phyloP scores from a whole-genome alignment of 2,888 invertebrate species.

The Cartodere bifasciata region DNA sequence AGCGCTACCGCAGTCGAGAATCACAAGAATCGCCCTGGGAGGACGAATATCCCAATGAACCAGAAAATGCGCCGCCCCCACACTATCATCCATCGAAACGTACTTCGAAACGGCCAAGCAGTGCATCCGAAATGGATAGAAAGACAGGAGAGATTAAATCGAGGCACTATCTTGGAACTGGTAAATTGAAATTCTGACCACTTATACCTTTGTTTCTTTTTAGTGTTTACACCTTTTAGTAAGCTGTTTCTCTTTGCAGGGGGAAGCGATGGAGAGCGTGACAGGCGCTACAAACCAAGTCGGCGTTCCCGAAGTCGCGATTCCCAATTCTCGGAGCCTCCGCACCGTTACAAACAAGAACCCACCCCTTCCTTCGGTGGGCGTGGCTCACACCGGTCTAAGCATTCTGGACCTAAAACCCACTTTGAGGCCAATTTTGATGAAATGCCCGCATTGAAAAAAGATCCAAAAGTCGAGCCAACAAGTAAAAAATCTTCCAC shows the following conservation, averaged over 20 bases:
- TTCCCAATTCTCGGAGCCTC: slow-evolving; percentile 30
- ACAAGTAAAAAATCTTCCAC: slow-evolving; percentile 25
- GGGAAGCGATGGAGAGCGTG: slow-evolving; percentile 44
- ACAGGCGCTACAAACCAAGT: slow-evolving; percentile 39
- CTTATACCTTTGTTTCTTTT: too few relatives aligned
- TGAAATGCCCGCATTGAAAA: slow-evolving; percentile 19
- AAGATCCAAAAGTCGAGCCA: slow-evolving; percentile 19
- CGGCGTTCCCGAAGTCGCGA: slow-evolving; percentile 36
- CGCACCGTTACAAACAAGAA: slow-evolving; percentile 28
- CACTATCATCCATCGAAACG: slow-evolving; percentile 28
- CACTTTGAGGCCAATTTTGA: slow-evolving; percentile 51
- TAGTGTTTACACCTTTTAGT: neutral
- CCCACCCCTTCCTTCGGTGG: slow-evolving; percentile 24
- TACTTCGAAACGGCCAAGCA: slow-evolving; percentile 43
- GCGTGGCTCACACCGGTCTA: slow-evolving; percentile 23
- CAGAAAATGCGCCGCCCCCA: slow-evolving; percentile 26
- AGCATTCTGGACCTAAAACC: slow-evolving; percentile 21
- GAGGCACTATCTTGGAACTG: slow-evolving; percentile 24
- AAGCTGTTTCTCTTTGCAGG: slow-evolving; percentile 22
- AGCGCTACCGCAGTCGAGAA: slow-evolving; percentile 30
- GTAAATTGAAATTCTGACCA: too few relatives aligned
- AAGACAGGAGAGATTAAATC: slow-evolving; percentile 33
- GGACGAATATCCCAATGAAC: slow-evolving; percentile 38
- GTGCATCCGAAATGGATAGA: slow-evolving; percentile 44
- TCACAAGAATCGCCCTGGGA: slow-evolving; percentile 46